Conservation (phyloP, 2,113 vertebrate genomes). For the Pluvianellus socialis region DNA sequence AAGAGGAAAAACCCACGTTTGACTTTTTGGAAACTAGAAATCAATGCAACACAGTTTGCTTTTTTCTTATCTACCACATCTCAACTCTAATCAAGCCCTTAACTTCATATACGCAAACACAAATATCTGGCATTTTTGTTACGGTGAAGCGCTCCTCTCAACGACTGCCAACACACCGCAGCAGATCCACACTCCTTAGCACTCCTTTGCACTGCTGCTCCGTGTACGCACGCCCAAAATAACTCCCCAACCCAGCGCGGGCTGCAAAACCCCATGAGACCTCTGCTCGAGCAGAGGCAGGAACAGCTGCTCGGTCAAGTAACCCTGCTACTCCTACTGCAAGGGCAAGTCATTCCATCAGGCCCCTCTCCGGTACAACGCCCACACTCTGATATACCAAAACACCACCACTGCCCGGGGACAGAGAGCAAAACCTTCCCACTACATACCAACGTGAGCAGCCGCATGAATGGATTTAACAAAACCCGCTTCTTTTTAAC, state of each 20-base stretch:
- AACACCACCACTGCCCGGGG: neutral
- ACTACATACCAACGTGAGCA: fast-evolving
- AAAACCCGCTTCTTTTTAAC: neutral
- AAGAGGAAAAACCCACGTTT: fast-evolving
- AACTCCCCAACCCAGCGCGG: neutral
- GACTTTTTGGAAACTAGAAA: neutral
- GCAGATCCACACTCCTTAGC: neutral
- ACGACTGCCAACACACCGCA: neutral
- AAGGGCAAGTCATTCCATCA: too few relatives aligned
- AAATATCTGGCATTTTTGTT: neutral
- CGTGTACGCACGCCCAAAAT: neutral
- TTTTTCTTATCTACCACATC: neutral
- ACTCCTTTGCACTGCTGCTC: neutral
- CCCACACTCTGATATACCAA: neutral
- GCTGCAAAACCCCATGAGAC: neutral
- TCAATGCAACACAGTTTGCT: neutral
- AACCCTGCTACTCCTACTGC: neutral
- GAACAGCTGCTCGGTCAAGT: neutral
- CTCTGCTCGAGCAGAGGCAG: fast-evolving
- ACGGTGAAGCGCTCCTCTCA: neutral
- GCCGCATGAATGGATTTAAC: neutral
- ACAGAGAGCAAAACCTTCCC: neutral
- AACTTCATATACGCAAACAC: neutral
- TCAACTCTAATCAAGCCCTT: neutral
- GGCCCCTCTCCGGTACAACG: neutral